These are phyloP conservation scores for Antheraea yamamai DNA, from an alignment of 2,888 invertebrate genomes.

Conservation along the genomic window DNA sequence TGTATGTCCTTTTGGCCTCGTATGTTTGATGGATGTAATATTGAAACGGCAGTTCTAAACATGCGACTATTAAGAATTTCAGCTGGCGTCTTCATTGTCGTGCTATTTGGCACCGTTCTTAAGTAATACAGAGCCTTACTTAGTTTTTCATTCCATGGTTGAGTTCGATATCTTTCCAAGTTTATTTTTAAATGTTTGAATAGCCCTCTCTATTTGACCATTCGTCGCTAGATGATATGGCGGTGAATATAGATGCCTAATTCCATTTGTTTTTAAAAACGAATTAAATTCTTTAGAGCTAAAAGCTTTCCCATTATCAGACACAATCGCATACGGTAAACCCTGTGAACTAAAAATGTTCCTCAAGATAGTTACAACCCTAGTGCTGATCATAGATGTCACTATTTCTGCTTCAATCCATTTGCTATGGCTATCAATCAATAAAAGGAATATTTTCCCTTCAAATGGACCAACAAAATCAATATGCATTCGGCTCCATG, in stretches of 20 bases:
- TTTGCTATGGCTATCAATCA: background rate
- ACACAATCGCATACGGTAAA: too few relatives aligned
- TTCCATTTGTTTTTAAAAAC: background rate
- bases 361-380: too few relatives aligned
- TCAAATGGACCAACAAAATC: background rate
- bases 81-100: background rate
- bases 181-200: conserved; percentile 14
- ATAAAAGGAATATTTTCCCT: background rate
- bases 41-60: background rate
- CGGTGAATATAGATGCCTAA: background rate
- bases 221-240: conserved; percentile 8
- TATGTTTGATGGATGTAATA: background rate
- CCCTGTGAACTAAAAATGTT: too few relatives aligned
- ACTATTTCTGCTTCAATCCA: background rate
- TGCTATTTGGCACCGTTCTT: background rate
- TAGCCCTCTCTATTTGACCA: conserved; percentile 13
- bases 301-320: too few relatives aligned
- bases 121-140: background rate
- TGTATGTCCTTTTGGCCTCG: background rate
- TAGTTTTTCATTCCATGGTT: background rate
- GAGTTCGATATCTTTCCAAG: background rate
- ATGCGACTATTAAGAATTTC: background rate
- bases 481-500: background rate
- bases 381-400: too few relatives aligned
- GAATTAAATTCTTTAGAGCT: background rate